Conservation (phyloP, 2,797 vertebrate species). For the Thaleichthys pacificus region DNA sequence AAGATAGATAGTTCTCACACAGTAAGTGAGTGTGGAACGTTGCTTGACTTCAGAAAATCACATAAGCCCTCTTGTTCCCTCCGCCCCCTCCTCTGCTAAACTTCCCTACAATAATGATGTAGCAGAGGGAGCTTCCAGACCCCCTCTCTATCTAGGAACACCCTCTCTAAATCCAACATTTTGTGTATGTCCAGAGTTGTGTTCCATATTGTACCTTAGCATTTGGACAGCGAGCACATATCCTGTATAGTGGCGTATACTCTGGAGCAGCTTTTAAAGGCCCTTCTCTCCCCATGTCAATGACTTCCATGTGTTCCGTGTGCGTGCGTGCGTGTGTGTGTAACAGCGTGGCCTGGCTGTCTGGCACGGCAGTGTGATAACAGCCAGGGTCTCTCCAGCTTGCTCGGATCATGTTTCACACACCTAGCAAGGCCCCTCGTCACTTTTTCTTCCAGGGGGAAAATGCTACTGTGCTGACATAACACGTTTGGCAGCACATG, state of each 20-base stretch:
- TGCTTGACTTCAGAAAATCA: slow-evolving; percentile 5
- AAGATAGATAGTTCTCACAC: neutral
- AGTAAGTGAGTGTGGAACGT: slow-evolving; percentile 8
- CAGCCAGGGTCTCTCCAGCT: neutral
- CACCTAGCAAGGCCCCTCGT: neutral
- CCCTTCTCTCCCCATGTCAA: neutral
- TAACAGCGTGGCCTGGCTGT: neutral
- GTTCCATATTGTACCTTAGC: neutral
- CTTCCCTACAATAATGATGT: neutral
- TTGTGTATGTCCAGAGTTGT: neutral
- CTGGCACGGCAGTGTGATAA: slow-evolving; percentile 1
- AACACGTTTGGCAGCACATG: neutral
- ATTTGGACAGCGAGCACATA: neutral
- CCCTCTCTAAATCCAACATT: neutral
- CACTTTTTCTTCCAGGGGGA: neutral
- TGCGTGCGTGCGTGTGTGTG: neutral
- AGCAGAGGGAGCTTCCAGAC: neutral
- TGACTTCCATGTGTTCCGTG: slow-evolving; percentile 14
- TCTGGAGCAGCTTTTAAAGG: neutral
- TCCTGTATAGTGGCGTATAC: slow-evolving; percentile 1
- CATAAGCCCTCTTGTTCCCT: slow-evolving; percentile 1
- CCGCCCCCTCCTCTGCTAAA: neutral
- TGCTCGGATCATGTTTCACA: slow-evolving; percentile 5
- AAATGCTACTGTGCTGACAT: slow-evolving; percentile 8
- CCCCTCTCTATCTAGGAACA: neutral